These are phyloP conservation scores for Pogonophryne albipinna DNA, from an alignment of 2,797 vertebrate genomes.

Conservation along the genomic window DNA sequence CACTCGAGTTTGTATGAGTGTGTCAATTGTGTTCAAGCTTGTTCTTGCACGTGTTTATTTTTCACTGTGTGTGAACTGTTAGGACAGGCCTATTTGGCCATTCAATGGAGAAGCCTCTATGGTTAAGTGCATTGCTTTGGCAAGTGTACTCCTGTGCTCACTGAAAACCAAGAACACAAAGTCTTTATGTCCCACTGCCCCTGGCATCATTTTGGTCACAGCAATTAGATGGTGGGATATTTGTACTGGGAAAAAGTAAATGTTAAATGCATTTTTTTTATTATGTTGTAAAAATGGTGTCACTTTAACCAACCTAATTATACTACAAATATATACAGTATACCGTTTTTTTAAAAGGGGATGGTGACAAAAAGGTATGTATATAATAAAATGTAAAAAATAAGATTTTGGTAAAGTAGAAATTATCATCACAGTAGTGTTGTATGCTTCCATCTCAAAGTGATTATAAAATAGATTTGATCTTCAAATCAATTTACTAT, in stretches of 20 bases:
- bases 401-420: background rate
- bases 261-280: background rate
- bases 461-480: background rate
- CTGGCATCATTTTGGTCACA: background rate
- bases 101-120: conserved; percentile 16
- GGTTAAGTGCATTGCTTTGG: conserved; percentile 19
- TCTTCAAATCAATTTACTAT: background rate
- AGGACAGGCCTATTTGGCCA: conserved; percentile 15
- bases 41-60: conserved; percentile 39
- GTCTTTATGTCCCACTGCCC: background rate
- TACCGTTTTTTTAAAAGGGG: background rate
- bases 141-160: background rate
- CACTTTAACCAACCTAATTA: background rate
- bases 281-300: background rate
- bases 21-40: conserved; percentile 44
- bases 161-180: background rate
- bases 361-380: background rate
- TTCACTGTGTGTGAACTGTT: conserved; percentile 28
- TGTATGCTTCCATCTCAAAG: background rate
- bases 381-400: background rate
- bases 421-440: background rate
- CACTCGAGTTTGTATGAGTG: conserved; percentile 54
- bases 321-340: background rate
- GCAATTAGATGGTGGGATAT: background rate
- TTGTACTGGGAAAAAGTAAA: background rate